Evolutionary conservation across 2,888 invertebrate genomes (phyloP).

Genomic region (Cheilosia urbana): DNA sequence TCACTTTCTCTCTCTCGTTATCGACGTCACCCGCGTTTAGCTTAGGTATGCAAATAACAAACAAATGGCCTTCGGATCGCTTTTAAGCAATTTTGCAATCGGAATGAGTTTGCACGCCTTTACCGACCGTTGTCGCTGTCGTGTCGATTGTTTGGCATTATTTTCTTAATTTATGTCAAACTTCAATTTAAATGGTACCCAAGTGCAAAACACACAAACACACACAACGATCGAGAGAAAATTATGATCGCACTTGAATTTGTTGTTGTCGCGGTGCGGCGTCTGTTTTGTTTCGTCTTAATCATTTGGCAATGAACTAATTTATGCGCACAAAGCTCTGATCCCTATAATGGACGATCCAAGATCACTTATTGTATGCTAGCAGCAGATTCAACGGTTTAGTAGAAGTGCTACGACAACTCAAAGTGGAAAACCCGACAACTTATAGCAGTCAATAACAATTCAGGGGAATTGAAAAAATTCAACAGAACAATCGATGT

Average conservation of each 20-base stretch:
- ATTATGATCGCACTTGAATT: slow-evolving; percentile 31
- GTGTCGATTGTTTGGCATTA: slow-evolving; percentile 1
- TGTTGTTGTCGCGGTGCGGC: background rate
- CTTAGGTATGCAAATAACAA: slow-evolving; percentile 53
- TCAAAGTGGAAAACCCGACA: slow-evolving; percentile 13
- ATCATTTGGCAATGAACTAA: slow-evolving; percentile 48
- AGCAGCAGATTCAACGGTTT: background rate
- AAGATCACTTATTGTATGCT: background rate
- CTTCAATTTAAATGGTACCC: slow-evolving; percentile 32
- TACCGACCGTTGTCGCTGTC: background rate
- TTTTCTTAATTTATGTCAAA: slow-evolving; percentile 36
- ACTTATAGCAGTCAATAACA: background rate
- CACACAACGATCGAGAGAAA: slow-evolving; percentile 16
- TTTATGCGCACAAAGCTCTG: slow-evolving; percentile 45
- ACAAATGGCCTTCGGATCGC: slow-evolving; percentile 28
- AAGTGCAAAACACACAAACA: slow-evolving; percentile 35
- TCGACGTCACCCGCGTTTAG: background rate
- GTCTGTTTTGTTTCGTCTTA: background rate
- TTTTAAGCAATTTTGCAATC: slow-evolving; percentile 35
- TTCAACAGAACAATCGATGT: slow-evolving; percentile 10
- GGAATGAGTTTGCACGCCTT: slow-evolving; percentile 6
- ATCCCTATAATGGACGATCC: slow-evolving; percentile 28
- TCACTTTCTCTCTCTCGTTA: too few relatives aligned
- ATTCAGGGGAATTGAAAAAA: slow-evolving; percentile 32
- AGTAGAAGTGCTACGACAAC: background rate